Conservation (phyloP, 2,797 vertebrate genomes). For the Syndactyla subalaris region DNA sequence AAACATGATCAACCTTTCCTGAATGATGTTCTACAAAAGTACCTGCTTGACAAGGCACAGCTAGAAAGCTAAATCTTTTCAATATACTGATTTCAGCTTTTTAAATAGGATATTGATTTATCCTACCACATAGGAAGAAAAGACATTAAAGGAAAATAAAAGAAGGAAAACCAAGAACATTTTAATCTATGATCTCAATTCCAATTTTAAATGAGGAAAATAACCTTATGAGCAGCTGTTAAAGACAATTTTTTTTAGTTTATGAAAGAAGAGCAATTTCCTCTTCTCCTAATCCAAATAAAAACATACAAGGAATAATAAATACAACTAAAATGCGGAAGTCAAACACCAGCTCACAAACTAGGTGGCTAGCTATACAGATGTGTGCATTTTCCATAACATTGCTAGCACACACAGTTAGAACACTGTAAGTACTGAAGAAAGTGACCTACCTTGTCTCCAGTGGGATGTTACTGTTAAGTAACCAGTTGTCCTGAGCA, state of each 20-base stretch:
- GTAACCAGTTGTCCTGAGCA: conserved; percentile 96
- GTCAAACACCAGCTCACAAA: neutral
- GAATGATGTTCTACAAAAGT: neutral
- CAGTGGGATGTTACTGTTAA: conserved; percentile 99
- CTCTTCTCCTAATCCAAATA: neutral
- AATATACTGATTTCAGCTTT: conserved; percentile 33
- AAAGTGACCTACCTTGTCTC: conserved; percentile 89
- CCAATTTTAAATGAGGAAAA: conserved; percentile 35
- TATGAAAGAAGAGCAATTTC: conserved; percentile 34
- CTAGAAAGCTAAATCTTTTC: conserved; percentile 1
- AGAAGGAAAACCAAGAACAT: conserved; percentile 1
- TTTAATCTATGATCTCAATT: conserved; percentile 23
- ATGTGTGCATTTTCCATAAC: neutral
- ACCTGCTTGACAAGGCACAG: neutral
- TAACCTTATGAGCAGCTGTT: neutral
- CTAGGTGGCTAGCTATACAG: neutral
- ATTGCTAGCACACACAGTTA: neutral
- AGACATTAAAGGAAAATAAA: neutral
- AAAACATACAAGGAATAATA: conserved; percentile 9
- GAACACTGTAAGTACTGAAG: neutral
- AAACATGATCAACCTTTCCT: neutral
- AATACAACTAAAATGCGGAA: neutral
- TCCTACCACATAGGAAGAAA: conserved; percentile 15
- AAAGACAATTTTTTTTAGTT: neutral
- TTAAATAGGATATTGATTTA: conserved; percentile 50